Base-by-base conservation (phyloP, 2,888 invertebrate genomes). In the Cheilosia scutellata region DNA sequence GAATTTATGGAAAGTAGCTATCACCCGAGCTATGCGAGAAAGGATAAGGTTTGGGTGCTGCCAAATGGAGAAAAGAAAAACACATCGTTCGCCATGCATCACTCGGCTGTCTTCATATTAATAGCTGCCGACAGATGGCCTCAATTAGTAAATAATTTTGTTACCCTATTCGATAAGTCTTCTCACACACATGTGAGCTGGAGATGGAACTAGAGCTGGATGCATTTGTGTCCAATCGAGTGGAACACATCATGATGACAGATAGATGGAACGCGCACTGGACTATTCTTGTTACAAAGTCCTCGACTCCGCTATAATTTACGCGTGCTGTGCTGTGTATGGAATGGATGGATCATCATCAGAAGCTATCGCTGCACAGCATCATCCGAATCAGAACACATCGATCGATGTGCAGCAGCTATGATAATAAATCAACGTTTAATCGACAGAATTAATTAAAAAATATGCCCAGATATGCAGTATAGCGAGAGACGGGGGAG, bases 371-470 rank as follows among this genome's bases (percentile, higher is more conserved):
- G 27, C 27, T 51, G 57, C 33, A 20, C 47, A 16, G 20, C n/a
- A 44, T 57, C 37, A 11, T 37, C 33, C 11, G 16, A 25, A 76
- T 62, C 49, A 20, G 87, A 20, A 20, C 20, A 20, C 2, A 20
- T 20, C 20, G 20, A 83, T 79, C 49, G 76, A 87, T 88, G 87
- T 75, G 87, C 87, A 87, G 88, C 88, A 75, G 89, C 57, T 63
- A 25, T 27, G 51, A 62, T 49, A 82, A 82, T 90, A 90, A 91
- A 91, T 91, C 91, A 91, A 89, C 88, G 88, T 80, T 88, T 90
- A 91, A 91, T 91, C 90, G 91, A 90, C 89, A 89, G 89, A 88
- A 90, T 89, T 90, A 91, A 90, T 91, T 91, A 91, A 90, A 89
- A 89, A 88, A 87, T 78, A 82, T 83, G 65, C 6, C 7, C n/a